Evolutionary conservation across 2,888 invertebrate species (phyloP), one percentile per base, ranked within the genome.

Genomic region (Pelosia muscerda): DNA sequence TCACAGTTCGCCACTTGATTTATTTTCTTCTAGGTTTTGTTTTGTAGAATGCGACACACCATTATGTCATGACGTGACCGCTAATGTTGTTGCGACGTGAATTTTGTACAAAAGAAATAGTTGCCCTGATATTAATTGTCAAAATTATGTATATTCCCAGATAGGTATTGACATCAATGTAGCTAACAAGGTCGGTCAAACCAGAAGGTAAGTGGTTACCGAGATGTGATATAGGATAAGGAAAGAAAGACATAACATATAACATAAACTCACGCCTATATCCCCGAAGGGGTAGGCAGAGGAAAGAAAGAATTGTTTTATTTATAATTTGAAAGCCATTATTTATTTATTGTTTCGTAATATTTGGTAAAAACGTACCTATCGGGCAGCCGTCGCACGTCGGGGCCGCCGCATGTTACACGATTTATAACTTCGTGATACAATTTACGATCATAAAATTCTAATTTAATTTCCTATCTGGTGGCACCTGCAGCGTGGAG

Each of bases 21-120:
- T 77, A 78, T 78, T 79, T 77, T 71, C 73, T 75, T 80, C 69
- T n/a, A n/a, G n/a, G n/a, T n/a, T 68, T 66, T 77, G 72, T 57
- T 65, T 64, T 49, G 31, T 55, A 31, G n/a, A 55, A 55, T 34
- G 4, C 54, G 28, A 19, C n/a, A 49, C 61, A 42, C 49, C 49
- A 25, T 42, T 38, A 42, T 63, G 15, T 28, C 28, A 15, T 58
- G 53, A 57, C 56, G 64, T 64, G 26, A 6, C 57, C 23, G 31
- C 23, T 53, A 31, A 6, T n/a, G 22, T 53, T 65, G 11, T 15
- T 23, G 2, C n/a, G 19, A 6, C 54, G 63, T 57, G 25, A 63
- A 23, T 62, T 3, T 59, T n/a, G 42, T 42, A 42, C 19, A 19
- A 38, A 42, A 38, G 34, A 23, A 38, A 38, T 13, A 34, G n/a